Conservation (phyloP, 2,113 vertebrate genomes). For the Aptenodytes forsteri region DNA sequence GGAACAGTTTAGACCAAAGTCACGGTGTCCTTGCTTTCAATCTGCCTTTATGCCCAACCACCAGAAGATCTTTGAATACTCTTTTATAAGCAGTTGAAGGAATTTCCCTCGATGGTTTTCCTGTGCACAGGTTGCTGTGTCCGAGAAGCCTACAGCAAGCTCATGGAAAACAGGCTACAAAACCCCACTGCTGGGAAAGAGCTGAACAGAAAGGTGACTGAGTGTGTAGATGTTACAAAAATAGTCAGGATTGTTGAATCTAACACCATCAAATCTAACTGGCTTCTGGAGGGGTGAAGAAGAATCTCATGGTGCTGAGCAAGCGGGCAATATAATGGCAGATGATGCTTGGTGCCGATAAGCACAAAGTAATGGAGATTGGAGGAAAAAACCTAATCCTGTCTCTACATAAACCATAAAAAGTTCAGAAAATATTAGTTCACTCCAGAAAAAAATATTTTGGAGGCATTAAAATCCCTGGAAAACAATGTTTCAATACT, state of each 20-base stretch:
- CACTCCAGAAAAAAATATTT: background rate
- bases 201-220: background rate
- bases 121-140: background rate
- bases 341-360: background rate
- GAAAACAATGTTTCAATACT: background rate
- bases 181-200: background rate
- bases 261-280: background rate
- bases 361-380: background rate
- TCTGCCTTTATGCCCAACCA: background rate
- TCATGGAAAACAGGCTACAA: background rate
- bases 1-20: background rate
- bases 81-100: background rate
- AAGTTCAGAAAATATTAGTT: background rate
- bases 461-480: background rate
- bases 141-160: background rate
- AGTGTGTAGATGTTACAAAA: background rate
- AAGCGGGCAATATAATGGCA: background rate
- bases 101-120: background rate
- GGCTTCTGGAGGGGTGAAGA: background rate
- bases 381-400: background rate
- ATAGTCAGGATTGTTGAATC: background rate
- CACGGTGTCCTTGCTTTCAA: background rate
- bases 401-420: background rate
- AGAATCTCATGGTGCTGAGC: background rate
- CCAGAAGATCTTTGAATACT: background rate